These are phyloP conservation scores for Synergus itoensis DNA, from an alignment of 2,888 invertebrate genomes.

Conservation along the genomic window DNA sequence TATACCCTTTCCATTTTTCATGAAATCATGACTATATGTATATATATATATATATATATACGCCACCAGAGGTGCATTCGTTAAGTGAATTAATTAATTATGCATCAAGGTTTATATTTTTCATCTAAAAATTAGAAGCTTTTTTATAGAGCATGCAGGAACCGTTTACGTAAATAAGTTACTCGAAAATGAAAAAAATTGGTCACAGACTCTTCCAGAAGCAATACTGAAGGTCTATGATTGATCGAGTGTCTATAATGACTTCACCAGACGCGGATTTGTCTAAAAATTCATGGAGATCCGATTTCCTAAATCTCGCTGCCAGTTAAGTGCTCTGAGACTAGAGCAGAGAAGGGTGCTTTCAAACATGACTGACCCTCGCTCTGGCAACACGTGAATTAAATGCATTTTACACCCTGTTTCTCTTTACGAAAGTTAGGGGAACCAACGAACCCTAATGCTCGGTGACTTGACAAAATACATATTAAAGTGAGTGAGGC, in stretches of 20 bases:
- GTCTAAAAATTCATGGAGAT: neutral
- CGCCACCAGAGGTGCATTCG: too few species aligned
- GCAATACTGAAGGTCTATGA: neutral
- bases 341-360: neutral
- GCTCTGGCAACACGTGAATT: neutral
- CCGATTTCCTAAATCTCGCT: neutral
- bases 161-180: too few species aligned
- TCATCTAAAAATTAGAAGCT: too few species aligned
- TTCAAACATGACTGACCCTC: neutral
- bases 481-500: neutral
- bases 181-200: too few species aligned
- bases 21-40: too few species aligned
- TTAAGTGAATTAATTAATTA: too few species aligned
- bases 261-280: neutral
- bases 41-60: too few species aligned
- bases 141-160: too few species aligned
- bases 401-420: slow-evolving; percentile 2
- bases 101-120: too few species aligned
- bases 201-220: too few species aligned
- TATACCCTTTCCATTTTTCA: too few species aligned
- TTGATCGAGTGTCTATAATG: neutral
- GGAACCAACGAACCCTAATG: neutral
- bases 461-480: slow-evolving; percentile 2
- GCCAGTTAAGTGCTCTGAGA: neutral
- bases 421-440: neutral